phyloP scores from a whole-genome alignment of 2,797 vertebrate genomes.

The Okamejei kenojei region DNA sequence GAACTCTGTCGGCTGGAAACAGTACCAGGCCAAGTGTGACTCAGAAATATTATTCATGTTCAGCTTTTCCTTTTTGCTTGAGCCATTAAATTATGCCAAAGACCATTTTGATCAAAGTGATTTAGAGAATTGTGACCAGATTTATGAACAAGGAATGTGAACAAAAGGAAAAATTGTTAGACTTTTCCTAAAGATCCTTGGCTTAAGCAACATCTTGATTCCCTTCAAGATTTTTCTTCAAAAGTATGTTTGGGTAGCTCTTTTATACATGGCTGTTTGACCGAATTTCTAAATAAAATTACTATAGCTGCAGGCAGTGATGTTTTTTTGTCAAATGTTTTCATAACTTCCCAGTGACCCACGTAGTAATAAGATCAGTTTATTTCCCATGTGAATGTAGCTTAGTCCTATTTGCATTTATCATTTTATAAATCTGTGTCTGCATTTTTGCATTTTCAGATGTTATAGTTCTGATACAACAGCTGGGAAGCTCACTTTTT shows the following conservation, averaged over 20 bases:
- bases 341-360: constrained; percentile 22
- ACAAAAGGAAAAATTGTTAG: neutral
- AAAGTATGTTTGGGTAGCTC: neutral
- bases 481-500: neutral
- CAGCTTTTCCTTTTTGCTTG: neutral
- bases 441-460: constrained; percentile 5
- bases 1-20: neutral
- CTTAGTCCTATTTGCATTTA: constrained; percentile 28
- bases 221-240: neutral
- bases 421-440: constrained; percentile 27
- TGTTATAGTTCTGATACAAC: neutral
- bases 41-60: neutral
- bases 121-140: neutral
- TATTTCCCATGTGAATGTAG: constrained; percentile 26
- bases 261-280: neutral
- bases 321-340: constrained; percentile 31
- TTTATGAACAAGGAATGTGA: neutral
- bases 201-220: neutral
- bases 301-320: neutral
- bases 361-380: neutral
- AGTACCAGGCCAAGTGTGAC: neutral
- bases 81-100: neutral
- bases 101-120: neutral
- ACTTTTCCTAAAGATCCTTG: neutral
- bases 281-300: neutral